A percentile compares a stretch with the other conserved stretches of the same genome.
Conservation (phyloP, 2,888 invertebrate species). For the Cosmorhoe ocellata region DNA sequence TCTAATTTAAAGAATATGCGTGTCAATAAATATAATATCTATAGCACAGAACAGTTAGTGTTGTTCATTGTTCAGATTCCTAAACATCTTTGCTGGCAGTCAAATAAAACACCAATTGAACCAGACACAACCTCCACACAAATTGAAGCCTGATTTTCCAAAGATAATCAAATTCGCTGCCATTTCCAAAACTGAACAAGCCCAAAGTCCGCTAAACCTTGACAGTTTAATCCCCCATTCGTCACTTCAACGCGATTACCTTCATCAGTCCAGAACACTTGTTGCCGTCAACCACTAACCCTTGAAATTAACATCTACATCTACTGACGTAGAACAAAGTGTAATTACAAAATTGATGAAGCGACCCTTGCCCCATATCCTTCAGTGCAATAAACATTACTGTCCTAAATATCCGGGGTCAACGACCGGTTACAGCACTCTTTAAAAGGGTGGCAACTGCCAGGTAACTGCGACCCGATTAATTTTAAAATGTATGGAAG, state of each 20-base stretch:
- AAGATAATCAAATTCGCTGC: neutral
- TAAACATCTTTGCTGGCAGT: too few relatives aligned
- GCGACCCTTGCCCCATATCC: conserved; percentile 61
- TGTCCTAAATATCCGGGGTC: conserved; percentile 74
- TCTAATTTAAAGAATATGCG: neutral
- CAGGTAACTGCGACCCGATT: conserved; percentile 49
- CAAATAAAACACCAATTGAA: too few relatives aligned
- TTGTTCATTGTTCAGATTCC: too few relatives aligned
- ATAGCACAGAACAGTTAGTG: too few relatives aligned
- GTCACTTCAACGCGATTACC: conserved; percentile 11
- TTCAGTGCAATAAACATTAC: conserved; percentile 61
- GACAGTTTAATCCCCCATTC: conserved; percentile 1
- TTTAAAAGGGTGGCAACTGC: conserved; percentile 57
- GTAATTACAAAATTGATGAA: conserved; percentile 49
- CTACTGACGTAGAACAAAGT: conserved; percentile 35
- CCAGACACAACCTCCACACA: too few relatives aligned
- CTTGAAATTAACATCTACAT: conserved; percentile 36
- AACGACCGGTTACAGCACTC: conserved; percentile 60
- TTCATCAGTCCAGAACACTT: conserved; percentile 34
- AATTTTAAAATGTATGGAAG: conserved; percentile 75
- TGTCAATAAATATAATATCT: too few relatives aligned
- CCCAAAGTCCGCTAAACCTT: conserved; percentile 1
- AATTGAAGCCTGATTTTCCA: neutral
- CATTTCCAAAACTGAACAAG: neutral
- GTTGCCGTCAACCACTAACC: conserved; percentile 29